Evolutionary conservation across 64 coral and sea anemone species (phyloP), one percentile per base, ranked within the genome.

Genomic region (Porites australiensis): DNA sequence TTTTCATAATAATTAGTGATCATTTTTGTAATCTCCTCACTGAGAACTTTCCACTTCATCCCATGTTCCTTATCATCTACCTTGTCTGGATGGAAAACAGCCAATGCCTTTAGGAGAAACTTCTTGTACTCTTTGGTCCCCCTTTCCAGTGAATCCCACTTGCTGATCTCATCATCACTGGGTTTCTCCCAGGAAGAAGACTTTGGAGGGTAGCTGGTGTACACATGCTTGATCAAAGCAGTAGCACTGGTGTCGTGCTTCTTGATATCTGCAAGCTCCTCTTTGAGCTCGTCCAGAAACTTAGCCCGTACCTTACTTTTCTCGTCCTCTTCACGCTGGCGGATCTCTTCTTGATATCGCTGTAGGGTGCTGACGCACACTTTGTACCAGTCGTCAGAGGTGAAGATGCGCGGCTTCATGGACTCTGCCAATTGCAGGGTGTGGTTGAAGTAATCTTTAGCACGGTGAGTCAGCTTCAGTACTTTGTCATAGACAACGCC

Each of bases 401-500:
- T 68, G 16, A 96, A 96, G 5, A 87, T 83, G 23, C 90, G 94
- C 8, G 90, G 94, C 81, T 96, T 96, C 59, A 96, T 79, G 18
- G 94, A 96, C 69, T 96, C 94, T 0, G 37, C 94, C 48, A 96
- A 79, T n/a, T 93, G 73, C 5, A 96, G 50, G 45, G 77, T 70
- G 27, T 83, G 48, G 50, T 62, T 96, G 50, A 68, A 96, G 64
- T 96, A 96, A 18, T 65, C 65, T 72, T 96, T 96, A 22, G 94
- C 90, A 70, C 48, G 88, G 5, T 79, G 65, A 44, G 63, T 80
- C 48, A 92, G 16, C 14, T 78, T 96, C 10, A 96, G 63, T 3
- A 96, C 86, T 67, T 84, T 88, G 70, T 92, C 82, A 14, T 96
- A 96, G 44, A 96, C 90, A 70, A 43, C 73, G 21, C 95, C 95